phyloP scores from a whole-genome alignment of 1,140 invertebrate species.

The Parapsyche elsis region DNA sequence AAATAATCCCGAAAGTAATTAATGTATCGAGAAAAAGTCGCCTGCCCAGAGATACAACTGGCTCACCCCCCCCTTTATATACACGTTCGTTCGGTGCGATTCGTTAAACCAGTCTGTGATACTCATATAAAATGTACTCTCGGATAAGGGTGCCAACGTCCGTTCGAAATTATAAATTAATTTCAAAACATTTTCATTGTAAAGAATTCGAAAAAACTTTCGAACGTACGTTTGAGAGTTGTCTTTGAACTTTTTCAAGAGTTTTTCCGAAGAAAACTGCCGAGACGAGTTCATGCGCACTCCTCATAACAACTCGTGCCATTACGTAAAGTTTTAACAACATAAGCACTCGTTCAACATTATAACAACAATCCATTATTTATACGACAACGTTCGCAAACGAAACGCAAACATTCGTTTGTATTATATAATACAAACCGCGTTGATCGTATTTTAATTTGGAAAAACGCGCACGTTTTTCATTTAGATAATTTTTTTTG shows the following conservation, averaged over 20 bases:
- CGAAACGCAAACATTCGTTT: neutral
- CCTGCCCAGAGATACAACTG: neutral
- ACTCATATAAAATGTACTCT: too few relatives aligned
- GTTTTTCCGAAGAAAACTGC: slow-evolving; percentile 10
- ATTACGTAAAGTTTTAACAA: slow-evolving; percentile 21
- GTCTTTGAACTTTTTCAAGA: slow-evolving; percentile 14
- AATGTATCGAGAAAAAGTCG: slow-evolving; percentile 43
- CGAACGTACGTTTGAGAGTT: neutral
- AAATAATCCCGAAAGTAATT: slow-evolving; percentile 44
- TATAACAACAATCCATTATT: neutral
- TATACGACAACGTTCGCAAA: neutral
- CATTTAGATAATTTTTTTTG: too few relatives aligned
- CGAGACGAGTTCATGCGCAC: neutral
- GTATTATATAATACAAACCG: too few relatives aligned
- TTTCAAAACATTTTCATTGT: too few relatives aligned
- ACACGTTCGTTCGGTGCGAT: neutral
- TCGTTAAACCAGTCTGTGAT: neutral
- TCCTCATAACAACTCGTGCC: neutral
- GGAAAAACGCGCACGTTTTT: too few relatives aligned
- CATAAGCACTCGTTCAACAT: neutral
- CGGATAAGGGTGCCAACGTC: too few relatives aligned
- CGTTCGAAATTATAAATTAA: too few relatives aligned
- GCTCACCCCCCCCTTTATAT: neutral
- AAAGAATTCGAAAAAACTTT: neutral
- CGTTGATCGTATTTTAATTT: too few relatives aligned